These are phyloP conservation scores for Saxidomus purpurata DNA, from an alignment of 1,140 invertebrate genomes.

Conservation along the genomic window DNA sequence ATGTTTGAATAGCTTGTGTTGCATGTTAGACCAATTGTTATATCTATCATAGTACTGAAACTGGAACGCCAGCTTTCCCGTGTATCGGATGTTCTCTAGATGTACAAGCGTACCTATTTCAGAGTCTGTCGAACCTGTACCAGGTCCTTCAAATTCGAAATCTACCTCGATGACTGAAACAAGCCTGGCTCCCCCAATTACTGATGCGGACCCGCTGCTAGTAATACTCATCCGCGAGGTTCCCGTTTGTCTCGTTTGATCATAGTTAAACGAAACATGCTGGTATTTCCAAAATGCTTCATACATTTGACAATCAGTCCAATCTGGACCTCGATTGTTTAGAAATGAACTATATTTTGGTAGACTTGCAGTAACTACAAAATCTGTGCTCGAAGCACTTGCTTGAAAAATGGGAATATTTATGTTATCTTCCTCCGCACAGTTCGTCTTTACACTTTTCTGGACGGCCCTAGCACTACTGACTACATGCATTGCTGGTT, in stretches of 20 bases:
- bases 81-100: conserved; percentile 37
- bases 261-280: not conserved
- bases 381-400: not conserved
- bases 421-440: conserved; percentile 62
- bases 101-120: conserved; percentile 69
- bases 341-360: conserved; percentile 57
- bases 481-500: no score
- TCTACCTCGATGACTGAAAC: conserved; percentile 43
- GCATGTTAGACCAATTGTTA: conserved; percentile 7
- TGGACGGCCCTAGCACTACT: conserved; percentile 7
- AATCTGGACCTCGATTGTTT: conserved; percentile 70
- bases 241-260: not conserved
- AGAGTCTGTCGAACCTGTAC: conserved; percentile 70
- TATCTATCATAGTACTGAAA: conserved; percentile 64
- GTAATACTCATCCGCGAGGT: not conserved
- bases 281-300: conserved; percentile 40
- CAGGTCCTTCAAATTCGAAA: conserved; percentile 64
- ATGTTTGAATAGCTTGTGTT: conserved; percentile 30
- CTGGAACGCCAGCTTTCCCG: conserved; percentile 39
- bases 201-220: not conserved
- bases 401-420: conserved; percentile 63
- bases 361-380: conserved; percentile 43
- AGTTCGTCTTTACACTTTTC: conserved; percentile 36
- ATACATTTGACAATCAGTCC: conserved; percentile 63
- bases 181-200: not conserved